phyloP scores from a whole-genome alignment of 2,888 invertebrate species.

The Heteropelma amictum region DNA sequence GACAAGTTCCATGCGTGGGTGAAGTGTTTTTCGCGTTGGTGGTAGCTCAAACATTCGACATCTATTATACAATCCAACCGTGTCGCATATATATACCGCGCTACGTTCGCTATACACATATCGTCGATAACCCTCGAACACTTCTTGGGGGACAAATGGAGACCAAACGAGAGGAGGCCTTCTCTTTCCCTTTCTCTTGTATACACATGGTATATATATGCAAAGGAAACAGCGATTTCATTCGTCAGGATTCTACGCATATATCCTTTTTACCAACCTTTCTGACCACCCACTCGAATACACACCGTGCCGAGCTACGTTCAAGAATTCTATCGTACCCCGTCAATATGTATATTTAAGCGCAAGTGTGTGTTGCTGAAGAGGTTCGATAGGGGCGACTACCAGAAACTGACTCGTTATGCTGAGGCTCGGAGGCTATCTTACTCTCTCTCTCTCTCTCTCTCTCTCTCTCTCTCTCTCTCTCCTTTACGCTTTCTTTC shows the following conservation, averaged over 20 bases:
- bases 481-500: neutral
- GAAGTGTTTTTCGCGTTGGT: slow-evolving; percentile 37
- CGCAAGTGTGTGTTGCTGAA: neutral
- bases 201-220: neutral
- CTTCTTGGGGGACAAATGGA: slow-evolving; percentile 67
- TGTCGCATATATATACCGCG: slow-evolving; percentile 22
- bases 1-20: neutral
- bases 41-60: slow-evolving; percentile 49
- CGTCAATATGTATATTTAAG: slow-evolving; percentile 4
- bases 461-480: neutral
- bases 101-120: too few relatives aligned
- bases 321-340: slow-evolving; percentile 49
- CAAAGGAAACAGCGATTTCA: slow-evolving; percentile 39
- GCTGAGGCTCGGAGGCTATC: neutral
- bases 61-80: slow-evolving; percentile 13
- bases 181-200: slow-evolving; percentile 36
- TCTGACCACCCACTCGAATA: slow-evolving; percentile 61
- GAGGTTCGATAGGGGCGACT: slow-evolving; percentile 33
- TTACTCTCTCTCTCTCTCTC: neutral
- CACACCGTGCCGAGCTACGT: slow-evolving; percentile 50
- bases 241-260: slow-evolving; percentile 29
- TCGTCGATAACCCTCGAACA: slow-evolving; percentile 62
- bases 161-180: slow-evolving; percentile 65
- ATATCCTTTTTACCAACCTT: slow-evolving; percentile 39
- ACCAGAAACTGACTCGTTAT: slow-evolving; percentile 30